Base-by-base conservation (phyloP, 2,797 vertebrate genomes). In the Erethizon dorsatum region DNA sequence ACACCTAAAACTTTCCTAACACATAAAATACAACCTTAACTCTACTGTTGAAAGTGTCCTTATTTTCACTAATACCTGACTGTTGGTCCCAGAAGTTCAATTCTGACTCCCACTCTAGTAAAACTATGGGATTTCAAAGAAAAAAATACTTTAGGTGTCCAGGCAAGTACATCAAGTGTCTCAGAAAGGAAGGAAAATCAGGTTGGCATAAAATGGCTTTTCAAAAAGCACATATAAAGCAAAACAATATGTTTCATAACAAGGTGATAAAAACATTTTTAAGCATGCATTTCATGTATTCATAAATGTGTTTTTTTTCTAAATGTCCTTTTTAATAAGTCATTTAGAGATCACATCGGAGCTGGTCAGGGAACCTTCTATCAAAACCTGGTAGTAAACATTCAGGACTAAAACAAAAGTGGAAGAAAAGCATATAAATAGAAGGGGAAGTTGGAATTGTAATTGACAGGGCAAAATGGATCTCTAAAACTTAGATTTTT, bases 141-240 rank as follows among this genome's bases (percentile, higher is more conserved):
- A 69, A 88, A 71, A 61, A 82, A 54, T 41, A 73, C 5, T 37
- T 4, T 41, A 45, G 12, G 33, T 20, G 57, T 41, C 8, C 45
- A 82, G 41, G 18, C 15, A 88, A 88, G 24, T 73, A 52, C 2
- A 73, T 14, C 0, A 61, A 69, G 17, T 88, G 9, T 37, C 17
- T 88, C 52, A 63, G 56, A 63, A 84, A 65, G 47, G 47, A 87
- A 93, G 52, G 41, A 93, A 63, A 82, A 88, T 17, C 54, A 73
- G 41, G 3, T 80, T 59, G 12, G 17, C 50, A 0, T 88, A 82
- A 71, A 26, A 61, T 17, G 37, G 31, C 11, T 41, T 37, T 80
- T 88, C 45, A 87, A 59, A 5, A 93, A 33, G 24, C 50, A 69
- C 15, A 80, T 31, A 61, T 12, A 41, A 61, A 59, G 18, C 15